Evolutionary conservation across 2,797 vertebrate genomes (phyloP).

Genomic region (Leuciscus waleckii): DNA sequence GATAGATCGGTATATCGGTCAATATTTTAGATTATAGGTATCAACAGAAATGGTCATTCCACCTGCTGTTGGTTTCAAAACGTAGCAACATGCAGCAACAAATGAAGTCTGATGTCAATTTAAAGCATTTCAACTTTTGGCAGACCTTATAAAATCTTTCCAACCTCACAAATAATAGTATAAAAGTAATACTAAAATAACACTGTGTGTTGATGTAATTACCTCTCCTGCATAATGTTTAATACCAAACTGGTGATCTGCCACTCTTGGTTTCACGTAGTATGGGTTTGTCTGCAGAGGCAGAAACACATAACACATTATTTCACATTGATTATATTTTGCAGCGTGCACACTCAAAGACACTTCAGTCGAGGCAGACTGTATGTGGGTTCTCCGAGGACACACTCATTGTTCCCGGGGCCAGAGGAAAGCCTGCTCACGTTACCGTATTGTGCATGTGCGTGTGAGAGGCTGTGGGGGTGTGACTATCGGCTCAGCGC

Average conservation of each 20-base stretch:
- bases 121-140: constrained; percentile 9
- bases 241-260: constrained; percentile 93
- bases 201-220: constrained; percentile 55
- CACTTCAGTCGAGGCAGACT: constrained; percentile 59
- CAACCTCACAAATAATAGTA: constrained; percentile 13
- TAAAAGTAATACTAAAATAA: not conserved
- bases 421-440: constrained; percentile 66
- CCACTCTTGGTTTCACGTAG: constrained; percentile 92
- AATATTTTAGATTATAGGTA: not conserved
- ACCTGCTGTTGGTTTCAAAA: not conserved
- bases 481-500: constrained; percentile 36
- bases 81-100: not conserved
- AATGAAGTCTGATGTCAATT: constrained; percentile 1
- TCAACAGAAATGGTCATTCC: not conserved
- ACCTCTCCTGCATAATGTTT: constrained; percentile 95
- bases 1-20: not conserved
- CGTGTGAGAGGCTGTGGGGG: constrained; percentile 50
- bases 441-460: constrained; percentile 71
- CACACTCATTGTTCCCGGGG: constrained; percentile 64
- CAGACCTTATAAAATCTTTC: constrained; percentile 27
- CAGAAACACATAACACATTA: constrained; percentile 37
- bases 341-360: constrained; percentile 21
- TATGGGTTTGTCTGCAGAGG: constrained; percentile 84
- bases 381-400: constrained; percentile 61
- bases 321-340: not conserved